These are phyloP conservation scores for Mirza zaza DNA, from an alignment of 2,113 vertebrate genomes.

Conservation along the genomic window DNA sequence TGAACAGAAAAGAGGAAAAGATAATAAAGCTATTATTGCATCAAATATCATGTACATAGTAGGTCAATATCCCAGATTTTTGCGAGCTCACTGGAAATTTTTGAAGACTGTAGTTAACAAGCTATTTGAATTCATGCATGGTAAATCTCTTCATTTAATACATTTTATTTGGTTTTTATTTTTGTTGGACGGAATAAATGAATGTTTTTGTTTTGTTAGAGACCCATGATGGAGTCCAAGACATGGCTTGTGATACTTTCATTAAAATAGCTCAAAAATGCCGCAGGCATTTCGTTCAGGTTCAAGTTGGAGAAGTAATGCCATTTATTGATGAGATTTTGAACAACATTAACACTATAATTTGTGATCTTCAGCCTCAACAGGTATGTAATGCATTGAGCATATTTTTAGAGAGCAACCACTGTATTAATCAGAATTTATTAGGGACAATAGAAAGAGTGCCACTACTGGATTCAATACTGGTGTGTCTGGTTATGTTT, in stretches of 20 bases:
- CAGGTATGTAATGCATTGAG: constrained; percentile 87
- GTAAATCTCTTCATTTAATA: constrained; percentile 82
- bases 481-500: background rate
- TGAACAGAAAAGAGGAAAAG: constrained; percentile 99
- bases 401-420: background rate
- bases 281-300: constrained; percentile 98
- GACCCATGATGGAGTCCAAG: constrained; percentile 98
- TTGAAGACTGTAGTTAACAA: constrained; percentile 99
- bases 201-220: constrained; percentile 85
- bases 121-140: constrained; percentile 99
- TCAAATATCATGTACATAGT: constrained; percentile 99
- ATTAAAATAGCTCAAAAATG: constrained; percentile 99
- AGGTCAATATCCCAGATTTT: constrained; percentile 97
- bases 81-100: constrained; percentile 99
- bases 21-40: constrained; percentile 99
- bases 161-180: background rate
- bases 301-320: constrained; percentile 99
- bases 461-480: background rate
- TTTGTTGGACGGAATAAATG: constrained; percentile 35
- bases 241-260: constrained; percentile 99
- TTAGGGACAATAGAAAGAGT: background rate
- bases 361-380: constrained; percentile 98
- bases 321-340: constrained; percentile 99
- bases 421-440: background rate
- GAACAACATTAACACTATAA: constrained; percentile 99